Evolutionary conservation across 2,888 invertebrate species (phyloP), one percentile per base, ranked within the genome.

Genomic region (Geotrupes spiniger): DNA sequence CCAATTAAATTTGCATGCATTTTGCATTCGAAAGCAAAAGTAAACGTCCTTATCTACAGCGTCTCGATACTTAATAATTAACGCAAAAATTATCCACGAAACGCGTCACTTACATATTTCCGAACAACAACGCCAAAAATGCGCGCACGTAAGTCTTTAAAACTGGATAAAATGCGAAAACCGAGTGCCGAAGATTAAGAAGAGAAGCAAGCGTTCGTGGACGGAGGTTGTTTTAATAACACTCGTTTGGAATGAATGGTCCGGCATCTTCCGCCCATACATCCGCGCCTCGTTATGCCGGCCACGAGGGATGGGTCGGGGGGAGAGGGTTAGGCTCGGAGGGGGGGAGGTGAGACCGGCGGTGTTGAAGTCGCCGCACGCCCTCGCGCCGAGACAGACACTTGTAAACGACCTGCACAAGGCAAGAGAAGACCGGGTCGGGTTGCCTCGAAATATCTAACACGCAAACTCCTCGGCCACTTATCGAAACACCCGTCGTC

Each of bases 351-450:
- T 60, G 60, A 59, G 63, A 63, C 52, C 49, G 52, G 53, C 62
- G 62, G 67, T 63, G 66, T 67, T 63, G 66, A 67, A 65, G 61
- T 62, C 64, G 59, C 65, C 61, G 63, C 66, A 66, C 66, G 67
- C 66, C 66, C 65, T 66, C 66, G 64, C 66, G 64, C 63, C 61
- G 58, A 61, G 48, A 51, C 60, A 57, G 57, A 60, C 62, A 63
- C 63, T 59, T 54, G 40, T 51, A 53, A 29, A 37, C 36, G 10
- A 14, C 36, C 10, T 37, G n/a, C 12, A 37, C 27, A 44, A 37
- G 16, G n/a, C 21, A 28, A 39, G 27, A 21, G n/a, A 26, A 11
- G 39, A 39, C 26, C 15, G 11, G 39, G 25, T 39, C 39, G 39
- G 39, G n/a, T 39, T 26, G 12, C n/a, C 5, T 39, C 39, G 39